Evolutionary conservation across 2,888 invertebrate species (phyloP).

Genomic region (Hemicrepidius hirtus): DNA sequence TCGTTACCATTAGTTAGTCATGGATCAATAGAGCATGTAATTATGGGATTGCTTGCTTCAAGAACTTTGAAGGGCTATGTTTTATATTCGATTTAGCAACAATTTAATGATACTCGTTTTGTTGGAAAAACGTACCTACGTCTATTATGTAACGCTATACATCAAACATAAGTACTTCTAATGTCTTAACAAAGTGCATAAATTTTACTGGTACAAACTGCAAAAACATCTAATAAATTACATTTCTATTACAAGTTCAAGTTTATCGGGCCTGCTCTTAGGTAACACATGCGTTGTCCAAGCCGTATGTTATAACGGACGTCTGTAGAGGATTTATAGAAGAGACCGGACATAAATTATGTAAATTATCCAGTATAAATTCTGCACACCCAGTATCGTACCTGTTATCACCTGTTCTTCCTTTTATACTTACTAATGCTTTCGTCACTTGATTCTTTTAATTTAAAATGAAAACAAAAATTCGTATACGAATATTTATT

Average conservation of each 20-base stretch:
- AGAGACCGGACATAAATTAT: conserved; percentile 54
- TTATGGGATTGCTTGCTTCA: conserved; percentile 5
- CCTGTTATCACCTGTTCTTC: conserved; percentile 48
- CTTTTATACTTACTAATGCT: conserved; percentile 13
- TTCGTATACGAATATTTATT: conserved; percentile 18
- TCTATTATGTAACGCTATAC: conserved; percentile 33
- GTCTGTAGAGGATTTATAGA: conserved; percentile 52
- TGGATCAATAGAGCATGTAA: conserved; percentile 33
- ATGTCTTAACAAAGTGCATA: conserved; percentile 39
- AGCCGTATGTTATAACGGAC: conserved; percentile 51
- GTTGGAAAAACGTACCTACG: background rate
- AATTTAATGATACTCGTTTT: background rate
- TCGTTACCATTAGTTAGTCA: conserved; percentile 4
- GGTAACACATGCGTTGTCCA: conserved; percentile 50
- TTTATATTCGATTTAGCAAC: conserved; percentile 9
- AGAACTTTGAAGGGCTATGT: background rate
- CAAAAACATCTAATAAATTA: conserved; percentile 50
- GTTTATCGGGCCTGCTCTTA: conserved; percentile 50
- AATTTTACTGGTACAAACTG: conserved; percentile 46
- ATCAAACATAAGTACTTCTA: conserved; percentile 43
- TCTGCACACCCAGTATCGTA: conserved; percentile 46
- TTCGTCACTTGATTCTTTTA: background rate
- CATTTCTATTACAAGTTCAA: conserved; percentile 53
- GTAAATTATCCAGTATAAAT: conserved; percentile 55
- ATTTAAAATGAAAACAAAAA: conserved; percentile 9